Percentiles rank a stretch among this genome's conserved stretches.
Evolutionary conservation across 2,888 invertebrate species (phyloP).

Genomic region (Nomada hirtipes): DNA sequence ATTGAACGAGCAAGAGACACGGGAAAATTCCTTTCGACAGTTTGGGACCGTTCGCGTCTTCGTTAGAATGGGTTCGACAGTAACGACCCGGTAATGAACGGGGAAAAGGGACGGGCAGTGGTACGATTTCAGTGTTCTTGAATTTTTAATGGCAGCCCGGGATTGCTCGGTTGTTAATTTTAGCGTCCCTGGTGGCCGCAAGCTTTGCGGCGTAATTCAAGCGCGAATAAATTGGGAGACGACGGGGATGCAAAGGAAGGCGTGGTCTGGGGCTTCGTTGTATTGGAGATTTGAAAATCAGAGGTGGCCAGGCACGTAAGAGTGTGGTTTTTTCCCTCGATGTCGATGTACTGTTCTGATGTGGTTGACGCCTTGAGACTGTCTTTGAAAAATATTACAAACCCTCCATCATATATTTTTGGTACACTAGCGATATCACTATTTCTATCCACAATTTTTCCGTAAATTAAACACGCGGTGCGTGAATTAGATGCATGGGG

Average conservation of each 20-base stretch:
- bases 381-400: too few relatives aligned
- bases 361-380: too few relatives aligned
- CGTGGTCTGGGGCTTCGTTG: not conserved
- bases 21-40: conserved; percentile 4
- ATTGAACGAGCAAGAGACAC: conserved; percentile 28
- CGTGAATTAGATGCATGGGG: too few relatives aligned
- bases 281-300: not conserved
- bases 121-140: conserved; percentile 18
- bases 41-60: conserved; percentile 21
- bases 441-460: too few relatives aligned
- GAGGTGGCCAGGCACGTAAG: not conserved
- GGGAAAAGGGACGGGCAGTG: not conserved
- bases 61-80: conserved; percentile 12
- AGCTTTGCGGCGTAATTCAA: not conserved
- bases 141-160: conserved; percentile 40
- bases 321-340: too few relatives aligned
- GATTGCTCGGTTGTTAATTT: conserved; percentile 38
- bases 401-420: too few relatives aligned
- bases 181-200: not conserved
- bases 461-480: too few relatives aligned
- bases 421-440: too few relatives aligned
- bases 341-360: too few relatives aligned
- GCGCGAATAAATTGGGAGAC: conserved; percentile 3
- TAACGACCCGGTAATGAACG: conserved; percentile 33
- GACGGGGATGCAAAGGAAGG: not conserved